Evolutionary conservation across 2,888 invertebrate species (phyloP), one percentile per base, ranked within the genome.

Genomic region (Trissolcus brochymenae): DNA sequence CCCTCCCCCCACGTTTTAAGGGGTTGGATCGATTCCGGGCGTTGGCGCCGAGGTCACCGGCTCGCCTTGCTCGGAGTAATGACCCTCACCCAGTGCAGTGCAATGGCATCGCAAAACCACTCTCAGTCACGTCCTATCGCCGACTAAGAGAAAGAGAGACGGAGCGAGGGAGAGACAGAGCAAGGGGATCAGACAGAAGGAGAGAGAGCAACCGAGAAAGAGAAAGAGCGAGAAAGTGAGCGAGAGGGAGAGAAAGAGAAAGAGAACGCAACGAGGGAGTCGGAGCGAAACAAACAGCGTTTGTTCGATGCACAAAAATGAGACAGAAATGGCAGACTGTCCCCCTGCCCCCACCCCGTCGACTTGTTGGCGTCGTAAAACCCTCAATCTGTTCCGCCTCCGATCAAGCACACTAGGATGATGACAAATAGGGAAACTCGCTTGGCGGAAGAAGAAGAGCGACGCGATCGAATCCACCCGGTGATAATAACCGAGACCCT

Each of bases 41-140:
- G 88, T 88, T 86, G 88, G 87, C 88, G 87, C 87, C 87, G 88
- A 88, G 88, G 88, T 88, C 88, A 88, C 88, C 87, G 88, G 87
- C 88, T 87, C 85, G 87, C 87, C 86, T 87, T 87, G 86, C 86
- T 85, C 88, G 87, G 88, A 88, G 88, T 88, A 89, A 89, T 88
- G 88, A 88, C 88, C 88, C 88, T 89, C 88, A 89, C 88, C 88
- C 88, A 88, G 88, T 88, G 88, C 88, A 88, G 87, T 87, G 88
- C 88, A 88, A 88, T 87, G 88, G 88, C 88, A 88, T 84, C 85
- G 85, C 76, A 71, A 80, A 79, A 70, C 80, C 66, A 80, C 80
- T 80, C 61, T 79, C 57, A 72, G 76, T 73, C 74, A 54, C 70
- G 55, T 74, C 60, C 54, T 59, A 50, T 64, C 64, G 60, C 29